Base-by-base conservation (phyloP, 1,140 invertebrate species). In the Trichonephila clavipes region DNA sequence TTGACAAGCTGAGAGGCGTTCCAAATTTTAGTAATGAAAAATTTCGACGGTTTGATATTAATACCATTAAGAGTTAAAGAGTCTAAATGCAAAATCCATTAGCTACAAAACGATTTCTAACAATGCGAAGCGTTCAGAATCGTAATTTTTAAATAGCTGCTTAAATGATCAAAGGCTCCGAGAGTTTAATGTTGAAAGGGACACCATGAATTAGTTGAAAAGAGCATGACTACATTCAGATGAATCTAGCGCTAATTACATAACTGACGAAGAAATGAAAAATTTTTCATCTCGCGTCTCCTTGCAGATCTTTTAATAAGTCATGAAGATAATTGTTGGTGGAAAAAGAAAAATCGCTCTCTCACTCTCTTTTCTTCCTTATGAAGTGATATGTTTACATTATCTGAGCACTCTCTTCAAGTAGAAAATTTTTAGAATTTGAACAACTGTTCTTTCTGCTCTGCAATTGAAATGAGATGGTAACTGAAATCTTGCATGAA, bases 141-240 rank as follows among this genome's bases (percentile, higher is more conserved):
- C 64, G 83, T 87, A 92, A 92, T 92, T 92, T 92, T 92, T 92
- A 92, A 92, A 92, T 92, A 92, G 91, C 91, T 92, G 83, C 91
- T 77, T 92, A 87, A 92, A 92, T 92, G 91, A 92, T 92, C 91
- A 92, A 92, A 92, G 90, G 91, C 66, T 24, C 88, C 51, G 28
- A 64, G 81, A 62, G 90, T 85, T 85, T 40, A 66, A 92, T 69
- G 90, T 64, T 92, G 82, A 92, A 92, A 92, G 90, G 61, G 28
- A 92, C 62, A 85, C 59, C 40, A 64, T 34, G 81, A 61, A 92
- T 92, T 69, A 92, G 62, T 92, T 92, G 91, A 82, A 58, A 87
- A 87, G 82, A 87, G 83, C 90, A 59, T 62, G 62, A 90, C 89
- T 59, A 82, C 66, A 83, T 92, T 92, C 90, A 85, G 85, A 92